phyloP scores from a whole-genome alignment of 2,888 invertebrate genomes.

The Drosophila anomalata region DNA sequence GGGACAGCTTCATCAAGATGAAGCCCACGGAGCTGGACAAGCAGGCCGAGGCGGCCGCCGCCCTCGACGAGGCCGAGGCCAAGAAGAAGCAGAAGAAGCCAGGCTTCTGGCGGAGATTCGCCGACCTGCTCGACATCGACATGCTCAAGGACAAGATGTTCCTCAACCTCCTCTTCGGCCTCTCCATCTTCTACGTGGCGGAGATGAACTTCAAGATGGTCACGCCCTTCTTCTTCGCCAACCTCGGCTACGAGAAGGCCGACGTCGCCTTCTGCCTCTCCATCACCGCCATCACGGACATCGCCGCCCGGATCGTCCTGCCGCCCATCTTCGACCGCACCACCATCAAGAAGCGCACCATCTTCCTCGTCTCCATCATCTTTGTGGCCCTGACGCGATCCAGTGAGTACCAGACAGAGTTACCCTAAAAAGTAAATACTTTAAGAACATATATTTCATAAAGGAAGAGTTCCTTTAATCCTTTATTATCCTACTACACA shows the following conservation, averaged over 20 bases:
- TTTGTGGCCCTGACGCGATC: constrained; percentile 89
- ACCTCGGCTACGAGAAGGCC: constrained; percentile 87
- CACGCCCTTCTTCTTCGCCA: constrained; percentile 88
- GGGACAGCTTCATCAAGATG: constrained; percentile 83
- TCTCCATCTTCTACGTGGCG: constrained; percentile 90
- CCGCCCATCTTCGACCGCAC: constrained; percentile 90
- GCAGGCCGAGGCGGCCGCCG: constrained; percentile 54
- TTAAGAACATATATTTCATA: too few relatives aligned
- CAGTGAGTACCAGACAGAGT: constrained; percentile 85
- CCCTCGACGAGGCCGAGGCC: constrained; percentile 51
- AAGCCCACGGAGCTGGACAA: constrained; percentile 81
- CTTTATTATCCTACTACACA: too few relatives aligned
- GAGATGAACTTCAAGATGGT: constrained; percentile 91
- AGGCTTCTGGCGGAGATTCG: constrained; percentile 86
- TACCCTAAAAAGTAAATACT: not conserved
- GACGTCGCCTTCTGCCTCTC: constrained; percentile 90
- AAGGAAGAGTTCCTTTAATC: too few relatives aligned
- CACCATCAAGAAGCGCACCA: constrained; percentile 88
- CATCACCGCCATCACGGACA: constrained; percentile 90
- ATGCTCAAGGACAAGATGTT: constrained; percentile 89
- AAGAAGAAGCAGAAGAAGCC: constrained; percentile 76
- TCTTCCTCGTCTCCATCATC: constrained; percentile 89
- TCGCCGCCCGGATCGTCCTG: constrained; percentile 88
- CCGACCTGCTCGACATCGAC: constrained; percentile 89
- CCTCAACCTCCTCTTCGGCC: constrained; percentile 89